These are phyloP conservation scores for Cheilosia pagana DNA, from an alignment of 2,888 invertebrate species.

Conservation along the genomic window DNA sequence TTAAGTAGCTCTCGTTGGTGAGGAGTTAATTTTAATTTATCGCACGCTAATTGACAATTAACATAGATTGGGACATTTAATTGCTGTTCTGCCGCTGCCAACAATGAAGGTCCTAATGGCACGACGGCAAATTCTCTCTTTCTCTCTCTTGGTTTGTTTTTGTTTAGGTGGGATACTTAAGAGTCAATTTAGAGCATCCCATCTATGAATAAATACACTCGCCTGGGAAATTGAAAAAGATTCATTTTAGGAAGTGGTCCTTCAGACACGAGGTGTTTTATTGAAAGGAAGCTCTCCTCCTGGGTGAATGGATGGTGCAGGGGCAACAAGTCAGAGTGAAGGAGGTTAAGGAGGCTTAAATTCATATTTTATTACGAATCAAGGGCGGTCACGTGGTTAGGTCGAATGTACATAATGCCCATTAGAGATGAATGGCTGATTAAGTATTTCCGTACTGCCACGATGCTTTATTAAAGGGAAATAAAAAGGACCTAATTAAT, in stretches of 20 bases:
- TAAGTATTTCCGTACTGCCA: too few species aligned
- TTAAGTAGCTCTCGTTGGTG: slow-evolving; percentile 46
- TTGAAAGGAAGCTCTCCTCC: slow-evolving; percentile 14
- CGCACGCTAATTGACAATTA: slow-evolving; percentile 71
- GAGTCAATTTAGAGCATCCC: slow-evolving; percentile 51
- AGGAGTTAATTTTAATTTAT: slow-evolving; percentile 72
- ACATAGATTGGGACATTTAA: slow-evolving; percentile 68
- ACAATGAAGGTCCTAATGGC: slow-evolving; percentile 5
- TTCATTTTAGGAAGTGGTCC: slow-evolving; percentile 29
- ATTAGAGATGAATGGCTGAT: neutral
- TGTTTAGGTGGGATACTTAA: slow-evolving; percentile 27
- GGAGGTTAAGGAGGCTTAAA: slow-evolving; percentile 24
- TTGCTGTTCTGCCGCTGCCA: slow-evolving; percentile 24
- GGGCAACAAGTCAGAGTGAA: slow-evolving; percentile 2
- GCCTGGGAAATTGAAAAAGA: slow-evolving; percentile 54
- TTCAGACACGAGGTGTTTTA: slow-evolving; percentile 18
- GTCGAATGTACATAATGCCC: neutral
- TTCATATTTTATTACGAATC: slow-evolving; percentile 29
- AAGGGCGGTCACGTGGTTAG: slow-evolving; percentile 12
- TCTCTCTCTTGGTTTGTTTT: slow-evolving; percentile 1
- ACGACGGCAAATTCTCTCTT: too few species aligned
- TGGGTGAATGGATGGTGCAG: neutral
- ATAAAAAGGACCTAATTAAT: too few species aligned
- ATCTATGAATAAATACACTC: slow-evolving; percentile 43
- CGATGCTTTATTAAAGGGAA: too few species aligned